phyloP scores from a whole-genome alignment of 1,140 invertebrate genomes.

The Bactericera cockerelli region DNA sequence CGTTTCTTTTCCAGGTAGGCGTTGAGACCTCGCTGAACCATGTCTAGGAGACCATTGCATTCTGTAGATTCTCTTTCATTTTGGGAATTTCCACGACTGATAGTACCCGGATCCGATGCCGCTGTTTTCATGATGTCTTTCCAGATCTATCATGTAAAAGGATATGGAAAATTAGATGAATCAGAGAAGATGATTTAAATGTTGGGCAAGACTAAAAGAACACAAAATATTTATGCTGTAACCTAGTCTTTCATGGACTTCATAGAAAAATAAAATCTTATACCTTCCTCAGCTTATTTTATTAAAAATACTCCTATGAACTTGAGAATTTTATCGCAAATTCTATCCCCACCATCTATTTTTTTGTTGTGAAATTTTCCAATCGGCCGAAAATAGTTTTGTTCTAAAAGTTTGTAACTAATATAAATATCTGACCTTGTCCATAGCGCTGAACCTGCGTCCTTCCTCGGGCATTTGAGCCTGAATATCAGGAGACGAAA shows the following conservation, averaged over 20 bases:
- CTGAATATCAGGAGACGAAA: slow-evolving; percentile 94
- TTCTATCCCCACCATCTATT: too few species aligned
- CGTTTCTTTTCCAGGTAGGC: slow-evolving; percentile 92
- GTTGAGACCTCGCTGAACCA: slow-evolving; percentile 84
- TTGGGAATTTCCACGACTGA: slow-evolving; percentile 79
- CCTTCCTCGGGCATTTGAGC: slow-evolving; percentile 79
- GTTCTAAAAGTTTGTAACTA: too few species aligned
- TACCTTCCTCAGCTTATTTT: too few species aligned
- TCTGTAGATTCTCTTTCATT: slow-evolving; percentile 78
- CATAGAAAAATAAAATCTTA: too few species aligned
- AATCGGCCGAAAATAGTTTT: too few species aligned
- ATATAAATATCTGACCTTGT: slow-evolving; percentile 49
- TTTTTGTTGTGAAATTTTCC: too few species aligned
- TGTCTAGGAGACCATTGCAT: slow-evolving; percentile 73
- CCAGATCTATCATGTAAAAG: slow-evolving; percentile 47
- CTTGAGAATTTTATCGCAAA: too few species aligned
- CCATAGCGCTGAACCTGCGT: slow-evolving; percentile 73
- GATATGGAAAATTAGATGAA: background rate
- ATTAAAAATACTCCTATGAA: too few species aligned
- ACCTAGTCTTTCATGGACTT: too few species aligned
- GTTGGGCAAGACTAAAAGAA: too few species aligned
- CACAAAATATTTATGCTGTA: too few species aligned
- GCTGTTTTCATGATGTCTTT: slow-evolving; percentile 85
- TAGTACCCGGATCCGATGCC: slow-evolving; percentile 61
- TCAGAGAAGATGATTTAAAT: background rate